These are phyloP conservation scores for Dynastes maya DNA, from an alignment of 2,888 invertebrate genomes.

Conservation along the genomic window DNA sequence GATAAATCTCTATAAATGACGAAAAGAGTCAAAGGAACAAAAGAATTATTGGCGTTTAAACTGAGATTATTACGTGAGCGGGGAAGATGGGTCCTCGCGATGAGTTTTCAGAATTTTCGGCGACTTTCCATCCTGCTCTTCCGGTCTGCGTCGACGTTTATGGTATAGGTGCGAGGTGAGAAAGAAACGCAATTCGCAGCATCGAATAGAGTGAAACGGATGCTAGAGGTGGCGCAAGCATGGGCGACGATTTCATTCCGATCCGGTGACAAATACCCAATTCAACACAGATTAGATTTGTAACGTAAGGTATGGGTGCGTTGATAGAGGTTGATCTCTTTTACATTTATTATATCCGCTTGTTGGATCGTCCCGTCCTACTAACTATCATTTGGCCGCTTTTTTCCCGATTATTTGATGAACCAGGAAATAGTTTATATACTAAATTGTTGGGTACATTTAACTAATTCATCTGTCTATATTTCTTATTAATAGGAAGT, in stretches of 20 bases:
- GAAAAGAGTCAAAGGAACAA: conserved; percentile 57
- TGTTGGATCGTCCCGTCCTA: neutral
- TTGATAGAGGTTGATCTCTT: conserved; percentile 51
- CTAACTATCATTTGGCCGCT: neutral
- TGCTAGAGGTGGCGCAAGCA: neutral
- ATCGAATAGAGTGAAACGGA: conserved; percentile 15
- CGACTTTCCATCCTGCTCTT: neutral
- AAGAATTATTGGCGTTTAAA: conserved; percentile 63
- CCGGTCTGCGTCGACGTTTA: conserved; percentile 33
- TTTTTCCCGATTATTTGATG: neutral
- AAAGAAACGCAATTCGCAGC: neutral
- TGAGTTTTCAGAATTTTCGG: conserved; percentile 44
- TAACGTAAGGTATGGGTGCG: conserved; percentile 52
- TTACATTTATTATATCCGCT: conserved; percentile 51
- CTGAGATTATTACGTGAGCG: conserved; percentile 59
- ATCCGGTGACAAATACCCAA: conserved; percentile 56
- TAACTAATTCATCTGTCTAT: too few relatives aligned
- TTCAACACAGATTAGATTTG: conserved; percentile 57
- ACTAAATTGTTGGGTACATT: too few relatives aligned
- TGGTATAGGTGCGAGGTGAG: conserved; percentile 19
- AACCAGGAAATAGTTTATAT: too few relatives aligned
- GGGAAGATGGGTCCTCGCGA: conserved; percentile 50
- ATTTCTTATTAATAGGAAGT: too few relatives aligned
- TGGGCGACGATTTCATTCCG: conserved; percentile 44
- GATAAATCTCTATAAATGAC: conserved; percentile 59